phyloP scores from a whole-genome alignment of 2,797 vertebrate genomes.

The Phoeniculus purpureus region DNA sequence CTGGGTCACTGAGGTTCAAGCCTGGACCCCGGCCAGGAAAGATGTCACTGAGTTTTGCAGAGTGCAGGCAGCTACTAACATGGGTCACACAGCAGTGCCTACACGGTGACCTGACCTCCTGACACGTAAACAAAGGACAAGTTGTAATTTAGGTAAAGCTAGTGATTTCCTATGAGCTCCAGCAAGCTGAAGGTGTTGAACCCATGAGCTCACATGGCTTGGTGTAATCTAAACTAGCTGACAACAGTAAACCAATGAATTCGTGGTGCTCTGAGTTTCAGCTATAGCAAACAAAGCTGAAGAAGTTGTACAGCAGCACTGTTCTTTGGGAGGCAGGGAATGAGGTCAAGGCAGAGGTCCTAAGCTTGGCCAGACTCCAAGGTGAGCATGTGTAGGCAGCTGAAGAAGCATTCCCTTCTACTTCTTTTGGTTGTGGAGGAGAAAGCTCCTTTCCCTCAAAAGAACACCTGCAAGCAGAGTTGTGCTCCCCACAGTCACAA shows the following conservation, averaged over 20 bases:
- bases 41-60: background rate
- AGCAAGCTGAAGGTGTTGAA: background rate
- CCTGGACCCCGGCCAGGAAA: background rate
- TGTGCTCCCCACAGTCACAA: background rate
- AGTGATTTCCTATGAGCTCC: slow-evolving; percentile 23
- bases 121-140: background rate
- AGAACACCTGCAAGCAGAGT: background rate
- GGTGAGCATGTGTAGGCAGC: background rate
- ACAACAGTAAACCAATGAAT: background rate
- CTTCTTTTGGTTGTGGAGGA: background rate
- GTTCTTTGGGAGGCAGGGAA: background rate
- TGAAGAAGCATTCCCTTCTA: background rate
- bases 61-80: background rate
- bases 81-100: background rate
- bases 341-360: background rate
- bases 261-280: background rate
- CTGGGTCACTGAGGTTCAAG: background rate
- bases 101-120: background rate
- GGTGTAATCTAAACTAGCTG: background rate
- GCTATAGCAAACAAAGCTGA: background rate
- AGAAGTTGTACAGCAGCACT: background rate
- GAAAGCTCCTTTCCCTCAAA: background rate
- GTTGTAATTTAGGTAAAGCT: slow-evolving; percentile 21
- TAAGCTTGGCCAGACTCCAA: background rate
- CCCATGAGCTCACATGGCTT: background rate